Evolutionary conservation across 2,113 vertebrate species (phyloP).

Genomic region (Capreolus pygargus): DNA sequence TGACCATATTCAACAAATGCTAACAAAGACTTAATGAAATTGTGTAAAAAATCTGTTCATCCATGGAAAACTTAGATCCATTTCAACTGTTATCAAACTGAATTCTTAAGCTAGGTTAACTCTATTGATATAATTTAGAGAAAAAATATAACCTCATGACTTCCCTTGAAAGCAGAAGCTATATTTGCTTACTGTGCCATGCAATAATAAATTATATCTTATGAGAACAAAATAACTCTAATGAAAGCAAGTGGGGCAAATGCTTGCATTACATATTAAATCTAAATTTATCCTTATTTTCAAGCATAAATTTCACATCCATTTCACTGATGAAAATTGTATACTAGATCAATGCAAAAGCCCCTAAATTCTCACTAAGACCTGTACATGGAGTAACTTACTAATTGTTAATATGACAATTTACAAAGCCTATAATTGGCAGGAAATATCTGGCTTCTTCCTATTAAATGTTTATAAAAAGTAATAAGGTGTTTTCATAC

Average conservation of each 20-base stretch:
- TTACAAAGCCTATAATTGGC: conserved; percentile 33
- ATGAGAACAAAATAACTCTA: conserved; percentile 42
- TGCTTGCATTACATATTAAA: conserved; percentile 14
- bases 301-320: conserved; percentile 15
- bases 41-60: background rate
- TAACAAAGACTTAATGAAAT: background rate
- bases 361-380: conserved; percentile 35
- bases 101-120: conserved; percentile 39
- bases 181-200: conserved; percentile 20
- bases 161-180: background rate
- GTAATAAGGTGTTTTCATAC: conserved; percentile 44
- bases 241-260: conserved; percentile 32
- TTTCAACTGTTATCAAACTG: background rate
- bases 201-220: conserved; percentile 34
- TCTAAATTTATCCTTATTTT: conserved; percentile 22
- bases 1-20: background rate
- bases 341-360: background rate
- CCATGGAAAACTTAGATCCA: background rate
- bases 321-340: conserved; percentile 45
- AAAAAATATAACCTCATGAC: background rate
- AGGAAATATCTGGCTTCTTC: conserved; percentile 10
- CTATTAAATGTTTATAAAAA: conserved; percentile 55
- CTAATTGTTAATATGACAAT: conserved; percentile 53
- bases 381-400: background rate
- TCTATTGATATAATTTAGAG: conserved; percentile 25